These are phyloP conservation scores for Orestias chungarensis DNA, from an alignment of 2,797 vertebrate species.

Conservation along the genomic window DNA sequence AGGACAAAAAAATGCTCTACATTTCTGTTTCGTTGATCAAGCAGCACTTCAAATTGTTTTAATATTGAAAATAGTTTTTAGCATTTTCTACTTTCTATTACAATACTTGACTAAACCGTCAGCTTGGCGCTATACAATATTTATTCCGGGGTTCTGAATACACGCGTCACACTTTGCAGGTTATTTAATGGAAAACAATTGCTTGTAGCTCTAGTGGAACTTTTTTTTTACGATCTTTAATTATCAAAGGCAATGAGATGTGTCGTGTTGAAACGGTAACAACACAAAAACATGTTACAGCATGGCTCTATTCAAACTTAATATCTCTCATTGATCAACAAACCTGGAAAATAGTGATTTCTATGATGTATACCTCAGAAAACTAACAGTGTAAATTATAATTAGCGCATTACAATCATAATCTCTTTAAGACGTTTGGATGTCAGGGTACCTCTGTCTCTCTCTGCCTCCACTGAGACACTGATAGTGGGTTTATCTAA, in stretches of 20 bases:
- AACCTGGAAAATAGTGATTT: not conserved
- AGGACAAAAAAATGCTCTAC: not conserved
- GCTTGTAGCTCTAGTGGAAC: too few species aligned
- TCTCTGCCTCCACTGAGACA: not conserved
- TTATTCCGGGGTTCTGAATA: not conserved
- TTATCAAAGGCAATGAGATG: not conserved
- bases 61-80: not conserved
- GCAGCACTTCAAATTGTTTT: not conserved
- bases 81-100: not conserved
- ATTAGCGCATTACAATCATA: not conserved
- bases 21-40: not conserved
- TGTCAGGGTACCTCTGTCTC: not conserved
- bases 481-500: not conserved
- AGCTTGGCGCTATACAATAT: not conserved
- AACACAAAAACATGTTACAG: not conserved
- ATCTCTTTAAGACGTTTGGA: not conserved
- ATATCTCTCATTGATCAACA: not conserved
- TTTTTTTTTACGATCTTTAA: too few species aligned
- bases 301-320: not conserved
- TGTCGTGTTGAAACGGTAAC: not conserved
- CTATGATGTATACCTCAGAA: not conserved
- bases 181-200: not conserved
- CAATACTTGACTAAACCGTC: not conserved
- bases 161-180: not conserved
- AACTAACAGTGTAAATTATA: constrained; percentile 1